Evolutionary conservation across 2,113 vertebrate genomes (phyloP), one percentile per base, ranked within the genome.

Genomic region (Sceloporus tristichus): DNA sequence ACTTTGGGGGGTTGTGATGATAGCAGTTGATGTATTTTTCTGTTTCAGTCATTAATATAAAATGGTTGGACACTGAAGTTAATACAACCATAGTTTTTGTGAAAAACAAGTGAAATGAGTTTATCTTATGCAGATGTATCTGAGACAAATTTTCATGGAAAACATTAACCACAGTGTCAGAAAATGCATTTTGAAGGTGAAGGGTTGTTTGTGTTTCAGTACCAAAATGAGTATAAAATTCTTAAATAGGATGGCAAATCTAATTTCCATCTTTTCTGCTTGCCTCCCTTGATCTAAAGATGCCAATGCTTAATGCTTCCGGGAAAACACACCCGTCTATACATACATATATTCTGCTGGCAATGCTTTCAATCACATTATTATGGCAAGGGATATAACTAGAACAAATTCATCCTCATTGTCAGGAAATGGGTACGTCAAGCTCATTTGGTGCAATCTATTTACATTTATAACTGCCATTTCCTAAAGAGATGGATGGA

Each of bases 381-480:
- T 34, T 53, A 29, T 54, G 40, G 48, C 76, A 79, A 53, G 48
- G 68, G 48, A 74, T 74, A 38, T 34, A 56, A 54, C 29, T 53
- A 65, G 18, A 74, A 74, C 71, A 40, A 62, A 3, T 16, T 21
- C 2, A 76, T 9, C 62, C 18, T 68, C 19, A 78, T 65, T 38
- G 53, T 86, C 19, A 68, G 75, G 40, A 79, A 68, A 34, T 21
- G 8, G 53, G 38, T 29, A 85, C 1, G 13, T 76, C 66, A 65
- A 13, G 10, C 40, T 86, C 59, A 42, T 81, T 80, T 71, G 65
- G 65, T 11, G 40, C 0, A 9, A 9, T 84, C 85, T 5, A 21
- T 90, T 91, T 68, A 89, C 87, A 79, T 74, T 18, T 16, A 90
- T 78, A 18, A 62, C 59, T n/a, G 76, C 11, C 18, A 88, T 25